Conservation (phyloP, 2,888 invertebrate genomes). For the Oscheius onirici region DNA sequence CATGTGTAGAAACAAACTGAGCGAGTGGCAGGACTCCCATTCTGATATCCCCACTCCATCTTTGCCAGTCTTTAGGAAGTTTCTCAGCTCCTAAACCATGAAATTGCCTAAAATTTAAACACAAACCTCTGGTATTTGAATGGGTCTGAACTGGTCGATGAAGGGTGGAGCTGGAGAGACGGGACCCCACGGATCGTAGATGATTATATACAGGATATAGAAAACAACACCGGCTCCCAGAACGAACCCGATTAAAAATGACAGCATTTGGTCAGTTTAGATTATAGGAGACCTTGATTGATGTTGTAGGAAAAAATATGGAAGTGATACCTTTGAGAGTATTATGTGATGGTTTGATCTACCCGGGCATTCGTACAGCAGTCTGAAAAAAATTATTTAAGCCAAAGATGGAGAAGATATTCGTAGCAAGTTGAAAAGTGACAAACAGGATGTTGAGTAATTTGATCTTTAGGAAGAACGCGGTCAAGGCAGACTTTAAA, state of each 20-base stretch:
- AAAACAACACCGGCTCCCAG: constrained; percentile 45
- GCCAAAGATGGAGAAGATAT: too few species aligned
- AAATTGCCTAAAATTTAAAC: not conserved
- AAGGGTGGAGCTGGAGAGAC: constrained; percentile 40
- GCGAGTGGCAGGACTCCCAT: constrained; percentile 55
- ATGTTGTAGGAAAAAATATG: not conserved
- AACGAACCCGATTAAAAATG: constrained; percentile 53
- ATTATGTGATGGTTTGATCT: too few species aligned
- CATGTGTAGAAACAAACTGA: constrained; percentile 63
- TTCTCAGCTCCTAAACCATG: constrained; percentile 56
- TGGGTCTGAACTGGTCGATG: constrained; percentile 62
- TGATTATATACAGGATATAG: constrained; percentile 47
- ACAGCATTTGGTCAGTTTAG: constrained; percentile 16
- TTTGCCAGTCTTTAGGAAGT: constrained; percentile 63
- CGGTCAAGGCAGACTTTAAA: too few species aligned
- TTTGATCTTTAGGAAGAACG: too few species aligned
- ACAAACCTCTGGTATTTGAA: constrained; percentile 58
- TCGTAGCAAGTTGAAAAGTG: too few species aligned
- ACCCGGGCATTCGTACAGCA: too few species aligned
- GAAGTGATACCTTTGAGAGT: not conserved
- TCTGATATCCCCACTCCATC: constrained; percentile 63
- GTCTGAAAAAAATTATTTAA: not conserved
- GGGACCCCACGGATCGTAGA: constrained; percentile 56
- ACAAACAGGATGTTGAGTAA: too few species aligned
- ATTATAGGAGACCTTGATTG: not conserved